Evolutionary conservation across 2,888 invertebrate species (phyloP).

Genomic region (Aphelenchoides bicaudatus): DNA sequence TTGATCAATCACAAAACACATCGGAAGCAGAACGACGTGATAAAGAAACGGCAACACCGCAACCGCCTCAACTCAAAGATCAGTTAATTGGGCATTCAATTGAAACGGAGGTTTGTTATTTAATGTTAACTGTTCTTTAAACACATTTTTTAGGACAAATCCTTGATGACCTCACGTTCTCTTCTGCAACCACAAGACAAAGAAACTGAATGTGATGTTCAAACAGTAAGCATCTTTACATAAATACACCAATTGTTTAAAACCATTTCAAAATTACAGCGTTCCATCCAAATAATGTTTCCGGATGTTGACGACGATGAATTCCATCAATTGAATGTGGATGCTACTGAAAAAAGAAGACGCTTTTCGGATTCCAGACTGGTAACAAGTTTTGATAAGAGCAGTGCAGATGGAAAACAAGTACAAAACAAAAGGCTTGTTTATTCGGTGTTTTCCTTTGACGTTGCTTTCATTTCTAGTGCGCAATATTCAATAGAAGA

Average conservation of each 20-base stretch:
- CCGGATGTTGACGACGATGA: too few relatives aligned
- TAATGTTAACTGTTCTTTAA: neutral
- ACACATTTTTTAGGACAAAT: neutral
- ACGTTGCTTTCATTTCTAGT: neutral
- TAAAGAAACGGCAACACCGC: neutral
- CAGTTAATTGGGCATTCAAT: neutral
- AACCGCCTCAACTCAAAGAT: neutral
- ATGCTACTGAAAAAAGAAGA: neutral
- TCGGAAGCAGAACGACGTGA: neutral
- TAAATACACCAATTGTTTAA: too few relatives aligned
- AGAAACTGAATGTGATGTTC: too few relatives aligned
- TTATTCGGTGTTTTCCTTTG: too few relatives aligned
- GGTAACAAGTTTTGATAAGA: neutral
- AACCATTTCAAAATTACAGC: too few relatives aligned
- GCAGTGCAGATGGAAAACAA: too few relatives aligned
- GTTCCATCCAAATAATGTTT: too few relatives aligned
- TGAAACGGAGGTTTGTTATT: neutral
- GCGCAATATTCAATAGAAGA: too few relatives aligned
- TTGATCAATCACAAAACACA: conserved; percentile 13
- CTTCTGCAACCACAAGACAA: too few relatives aligned
- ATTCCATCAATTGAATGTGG: too few relatives aligned
- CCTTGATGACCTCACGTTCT: neutral
- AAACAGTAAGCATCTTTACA: too few relatives aligned
- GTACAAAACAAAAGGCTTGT: too few relatives aligned
- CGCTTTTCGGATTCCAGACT: neutral